phyloP scores from a whole-genome alignment of 1,140 invertebrate species.

The Pseudomyrmex cubaensis region DNA sequence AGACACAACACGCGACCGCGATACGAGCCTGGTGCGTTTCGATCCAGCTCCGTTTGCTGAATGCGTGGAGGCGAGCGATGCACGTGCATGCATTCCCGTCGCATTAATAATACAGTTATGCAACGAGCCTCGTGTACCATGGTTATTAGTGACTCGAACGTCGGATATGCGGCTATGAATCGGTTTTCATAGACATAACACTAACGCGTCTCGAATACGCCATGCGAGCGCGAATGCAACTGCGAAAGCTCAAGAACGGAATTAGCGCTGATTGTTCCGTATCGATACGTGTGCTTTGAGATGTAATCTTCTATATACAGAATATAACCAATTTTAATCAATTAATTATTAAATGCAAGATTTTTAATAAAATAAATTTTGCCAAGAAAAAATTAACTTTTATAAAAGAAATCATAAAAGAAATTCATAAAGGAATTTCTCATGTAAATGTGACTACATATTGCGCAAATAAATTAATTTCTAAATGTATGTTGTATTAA shows the following conservation, averaged over 20 bases:
- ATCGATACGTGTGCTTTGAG: neutral
- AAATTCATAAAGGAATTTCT: no score
- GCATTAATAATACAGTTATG: slow-evolving; percentile 72
- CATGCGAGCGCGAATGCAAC: neutral
- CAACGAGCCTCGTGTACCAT: slow-evolving; percentile 49
- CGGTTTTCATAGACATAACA: slow-evolving; percentile 50
- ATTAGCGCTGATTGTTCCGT: neutral
- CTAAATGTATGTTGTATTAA: neutral
- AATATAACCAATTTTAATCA: neutral
- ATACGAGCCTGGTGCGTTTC: slow-evolving; percentile 40
- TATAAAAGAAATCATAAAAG: no score
- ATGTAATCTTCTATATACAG: neutral
- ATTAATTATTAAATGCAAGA: no score
- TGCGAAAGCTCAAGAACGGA: neutral
- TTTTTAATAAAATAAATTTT: no score
- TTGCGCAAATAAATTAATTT: no score
- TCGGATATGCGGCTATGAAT: slow-evolving; percentile 45
- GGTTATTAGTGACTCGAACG: slow-evolving; percentile 54
- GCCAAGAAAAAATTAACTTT: no score
- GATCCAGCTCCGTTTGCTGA: slow-evolving; percentile 43
- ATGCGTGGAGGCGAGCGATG: slow-evolving; percentile 39
- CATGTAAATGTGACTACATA: no score
- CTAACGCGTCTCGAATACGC: neutral
- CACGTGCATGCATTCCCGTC: slow-evolving; percentile 41
- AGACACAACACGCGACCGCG: slow-evolving; percentile 65